Percentiles rank a stretch among this genome's conserved stretches.
phyloP scores from a whole-genome alignment of 2,113 vertebrate species.

The Pteropus alecto region DNA sequence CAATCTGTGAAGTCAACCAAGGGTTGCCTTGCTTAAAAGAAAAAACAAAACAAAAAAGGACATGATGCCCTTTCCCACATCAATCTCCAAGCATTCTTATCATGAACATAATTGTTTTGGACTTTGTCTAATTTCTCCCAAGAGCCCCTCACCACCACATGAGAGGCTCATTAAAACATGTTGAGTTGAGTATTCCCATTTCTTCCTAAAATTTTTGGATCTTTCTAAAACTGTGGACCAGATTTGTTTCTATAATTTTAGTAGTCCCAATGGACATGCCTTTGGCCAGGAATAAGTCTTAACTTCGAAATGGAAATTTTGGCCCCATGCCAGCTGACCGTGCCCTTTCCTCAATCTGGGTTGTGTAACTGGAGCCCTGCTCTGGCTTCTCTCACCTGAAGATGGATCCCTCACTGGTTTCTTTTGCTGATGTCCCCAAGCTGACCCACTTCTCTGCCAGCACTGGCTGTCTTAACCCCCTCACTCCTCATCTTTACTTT shows the following conservation, averaged over 20 bases:
- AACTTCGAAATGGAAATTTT: not conserved
- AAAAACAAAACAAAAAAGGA: not conserved
- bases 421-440: not conserved
- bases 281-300: constrained; percentile 7
- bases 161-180: not conserved
- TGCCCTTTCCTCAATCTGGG: not conserved
- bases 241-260: constrained; percentile 19
- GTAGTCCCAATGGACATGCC: not conserved
- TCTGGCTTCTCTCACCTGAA: constrained; percentile 1
- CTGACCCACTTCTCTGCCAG: not conserved
- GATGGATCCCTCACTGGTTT: not conserved
- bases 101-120: not conserved
- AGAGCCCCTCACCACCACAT: not conserved
- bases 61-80: not conserved
- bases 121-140: not conserved
- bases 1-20: no score
- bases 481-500: not conserved
- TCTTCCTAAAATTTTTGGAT: constrained; percentile 16
- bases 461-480: not conserved
- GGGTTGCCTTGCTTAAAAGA: no score
- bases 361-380: not conserved
- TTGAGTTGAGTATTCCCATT: not conserved
- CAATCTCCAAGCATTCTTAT: not conserved
- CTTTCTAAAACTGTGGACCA: constrained; percentile 10
- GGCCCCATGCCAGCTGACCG: not conserved